A percentile compares a stretch with the other conserved stretches of the same genome.
phyloP scores from a whole-genome alignment of 1,140 invertebrate genomes.

The Steinernema khuongi region DNA sequence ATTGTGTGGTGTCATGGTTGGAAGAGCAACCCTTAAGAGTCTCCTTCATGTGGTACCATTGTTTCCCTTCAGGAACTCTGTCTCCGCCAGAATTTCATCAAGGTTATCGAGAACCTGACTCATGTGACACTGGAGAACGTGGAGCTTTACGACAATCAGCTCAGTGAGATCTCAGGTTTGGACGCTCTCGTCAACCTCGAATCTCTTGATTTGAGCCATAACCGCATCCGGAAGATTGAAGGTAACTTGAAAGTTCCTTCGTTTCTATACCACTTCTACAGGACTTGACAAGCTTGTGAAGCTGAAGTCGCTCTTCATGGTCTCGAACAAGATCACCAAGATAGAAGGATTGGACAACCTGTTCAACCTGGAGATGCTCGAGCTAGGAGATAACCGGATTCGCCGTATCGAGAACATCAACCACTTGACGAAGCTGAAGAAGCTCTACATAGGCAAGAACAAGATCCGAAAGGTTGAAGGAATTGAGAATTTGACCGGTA shows the following conservation, averaged over 20 bases:
- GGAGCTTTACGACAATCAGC: constrained; percentile 93
- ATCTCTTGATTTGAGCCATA: constrained; percentile 91
- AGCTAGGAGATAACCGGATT: constrained; percentile 88
- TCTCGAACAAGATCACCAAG: constrained; percentile 81
- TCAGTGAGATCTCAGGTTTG: constrained; percentile 79
- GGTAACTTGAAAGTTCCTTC: not conserved
- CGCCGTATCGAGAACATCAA: constrained; percentile 64
- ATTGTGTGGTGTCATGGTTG: too few relatives aligned
- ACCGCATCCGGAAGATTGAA: constrained; percentile 59
- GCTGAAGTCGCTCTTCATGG: constrained; percentile 78
- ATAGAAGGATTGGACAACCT: constrained; percentile 76
- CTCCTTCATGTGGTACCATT: too few relatives aligned
- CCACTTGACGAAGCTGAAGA: constrained; percentile 54
- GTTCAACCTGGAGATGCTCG: constrained; percentile 73
- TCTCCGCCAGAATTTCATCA: not conserved
- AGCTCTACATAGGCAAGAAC: constrained; percentile 62
- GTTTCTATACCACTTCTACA: constrained; percentile 21
- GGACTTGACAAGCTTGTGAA: constrained; percentile 74
- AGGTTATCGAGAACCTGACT: not conserved
- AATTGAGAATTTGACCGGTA: constrained; percentile 57
- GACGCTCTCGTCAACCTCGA: constrained; percentile 78
- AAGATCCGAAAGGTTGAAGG: constrained; percentile 61
- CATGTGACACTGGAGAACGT: constrained; percentile 71
- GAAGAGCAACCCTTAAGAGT: too few relatives aligned
- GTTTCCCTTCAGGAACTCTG: not conserved